phyloP scores from a whole-genome alignment of 2,888 invertebrate genomes.

The Sminthurides aquaticus region DNA sequence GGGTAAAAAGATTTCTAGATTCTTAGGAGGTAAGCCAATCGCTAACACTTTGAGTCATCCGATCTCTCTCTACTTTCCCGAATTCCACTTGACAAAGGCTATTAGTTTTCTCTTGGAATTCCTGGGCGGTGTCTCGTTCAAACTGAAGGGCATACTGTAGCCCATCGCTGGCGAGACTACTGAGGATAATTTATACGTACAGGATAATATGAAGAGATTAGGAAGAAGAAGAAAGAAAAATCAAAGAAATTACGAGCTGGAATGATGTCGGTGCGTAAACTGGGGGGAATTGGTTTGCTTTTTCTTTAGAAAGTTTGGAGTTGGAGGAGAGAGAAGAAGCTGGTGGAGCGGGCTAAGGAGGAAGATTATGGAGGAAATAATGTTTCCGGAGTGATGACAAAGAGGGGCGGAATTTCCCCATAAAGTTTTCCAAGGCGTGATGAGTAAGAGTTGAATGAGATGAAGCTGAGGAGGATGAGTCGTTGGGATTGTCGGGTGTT shows the following conservation, averaged over 20 bases:
- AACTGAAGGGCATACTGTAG: no score
- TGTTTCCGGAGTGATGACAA: neutral
- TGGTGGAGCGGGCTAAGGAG: neutral
- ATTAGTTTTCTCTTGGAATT: neutral
- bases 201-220: neutral
- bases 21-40: neutral
- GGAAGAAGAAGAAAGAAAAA: neutral
- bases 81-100: neutral
- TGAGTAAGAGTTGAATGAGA: no score
- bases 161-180: no score
- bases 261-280: no score
- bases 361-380: neutral
- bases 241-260: neutral
- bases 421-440: neutral
- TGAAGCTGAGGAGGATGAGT: no score
- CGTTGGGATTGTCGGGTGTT: no score
- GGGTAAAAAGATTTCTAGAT: neutral
- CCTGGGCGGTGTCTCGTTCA: no score
- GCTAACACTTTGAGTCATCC: neutral
- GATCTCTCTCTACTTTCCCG: neutral
- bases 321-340: neutral
- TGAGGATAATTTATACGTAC: neutral
- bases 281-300: no score
- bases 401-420: neutral
- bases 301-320: neutral